phyloP scores from a whole-genome alignment of 2,888 invertebrate genomes.

The Enchytraeus crypticus region DNA sequence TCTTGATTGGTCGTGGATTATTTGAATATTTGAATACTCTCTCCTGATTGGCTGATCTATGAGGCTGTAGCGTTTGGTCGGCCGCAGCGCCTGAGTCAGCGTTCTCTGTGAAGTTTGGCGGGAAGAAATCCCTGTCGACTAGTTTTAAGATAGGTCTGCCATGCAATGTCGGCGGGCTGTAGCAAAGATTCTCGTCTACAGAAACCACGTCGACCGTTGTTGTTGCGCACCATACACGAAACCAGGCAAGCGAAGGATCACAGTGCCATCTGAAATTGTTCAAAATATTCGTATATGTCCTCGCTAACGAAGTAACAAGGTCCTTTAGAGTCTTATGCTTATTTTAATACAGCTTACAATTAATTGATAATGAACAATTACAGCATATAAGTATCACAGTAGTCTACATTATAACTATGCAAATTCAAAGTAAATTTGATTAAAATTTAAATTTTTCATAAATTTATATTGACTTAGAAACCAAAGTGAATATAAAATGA shows the following conservation, averaged over 20 bases:
- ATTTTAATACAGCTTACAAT: too few species aligned
- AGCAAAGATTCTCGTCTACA: conserved; percentile 21
- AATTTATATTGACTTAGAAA: too few species aligned
- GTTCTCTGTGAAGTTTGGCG: background rate
- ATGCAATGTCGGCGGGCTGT: conserved; percentile 19
- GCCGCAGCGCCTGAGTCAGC: background rate
- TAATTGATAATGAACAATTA: too few species aligned
- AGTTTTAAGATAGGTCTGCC: conserved; percentile 15
- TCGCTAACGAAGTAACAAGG: too few species aligned
- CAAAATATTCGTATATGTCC: too few species aligned
- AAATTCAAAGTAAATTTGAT: too few species aligned
- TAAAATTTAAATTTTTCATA: too few species aligned
- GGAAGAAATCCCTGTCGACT: conserved; percentile 17
- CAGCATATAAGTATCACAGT: too few species aligned
- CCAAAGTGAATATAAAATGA: too few species aligned
- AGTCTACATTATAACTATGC: too few species aligned
- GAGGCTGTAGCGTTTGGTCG: conserved; percentile 3
- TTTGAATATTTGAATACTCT: conserved; percentile 1
- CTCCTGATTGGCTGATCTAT: background rate
- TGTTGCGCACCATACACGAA: conserved; percentile 20
- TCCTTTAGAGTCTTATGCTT: too few species aligned
- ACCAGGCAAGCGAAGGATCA: conserved; percentile 23
- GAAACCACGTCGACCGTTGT: conserved; percentile 12
- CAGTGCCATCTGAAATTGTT: conserved; percentile 28
- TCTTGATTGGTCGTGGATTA: conserved; percentile 17